Evolutionary conservation across 1,140 invertebrate species (phyloP).

Genomic region (Trachelipus rathkii): DNA sequence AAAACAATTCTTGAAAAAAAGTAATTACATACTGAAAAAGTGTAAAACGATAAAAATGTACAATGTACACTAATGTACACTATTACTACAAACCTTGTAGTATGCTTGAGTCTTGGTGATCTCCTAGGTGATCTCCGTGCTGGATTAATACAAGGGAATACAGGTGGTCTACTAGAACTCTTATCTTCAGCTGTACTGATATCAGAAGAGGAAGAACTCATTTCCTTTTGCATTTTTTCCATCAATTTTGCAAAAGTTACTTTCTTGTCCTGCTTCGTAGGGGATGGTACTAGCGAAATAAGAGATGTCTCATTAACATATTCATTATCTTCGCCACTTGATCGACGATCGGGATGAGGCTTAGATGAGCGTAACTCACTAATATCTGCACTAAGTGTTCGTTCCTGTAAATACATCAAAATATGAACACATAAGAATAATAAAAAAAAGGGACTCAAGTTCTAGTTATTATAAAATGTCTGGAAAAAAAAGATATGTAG

Average conservation of each 20-base stretch:
- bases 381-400: constrained; percentile 42
- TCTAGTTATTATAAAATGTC: too few species aligned
- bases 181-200: constrained; percentile 33
- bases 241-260: constrained; percentile 68
- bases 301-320: constrained; percentile 36
- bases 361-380: constrained; percentile 32
- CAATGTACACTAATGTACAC: neutral
- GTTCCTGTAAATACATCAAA: constrained; percentile 23
- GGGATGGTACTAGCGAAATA: constrained; percentile 35
- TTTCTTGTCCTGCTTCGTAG: constrained; percentile 55
- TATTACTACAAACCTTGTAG: constrained; percentile 26
- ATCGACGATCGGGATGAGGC: neutral
- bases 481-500: too few species aligned
- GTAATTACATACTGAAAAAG: too few species aligned
- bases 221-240: constrained; percentile 61
- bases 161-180: constrained; percentile 21
- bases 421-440: too few species aligned
- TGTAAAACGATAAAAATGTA: too few species aligned
- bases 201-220: constrained; percentile 41
- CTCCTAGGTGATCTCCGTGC: constrained; percentile 31
- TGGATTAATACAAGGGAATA: neutral
- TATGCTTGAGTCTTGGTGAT: constrained; percentile 30
- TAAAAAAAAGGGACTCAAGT: too few species aligned
- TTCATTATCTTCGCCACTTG: constrained; percentile 10
- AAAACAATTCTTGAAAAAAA: too few species aligned